A percentile compares a stretch with the other conserved stretches of the same genome.
Conservation (phyloP, 2,113 vertebrate species). For the Collichthys lucidus region DNA sequence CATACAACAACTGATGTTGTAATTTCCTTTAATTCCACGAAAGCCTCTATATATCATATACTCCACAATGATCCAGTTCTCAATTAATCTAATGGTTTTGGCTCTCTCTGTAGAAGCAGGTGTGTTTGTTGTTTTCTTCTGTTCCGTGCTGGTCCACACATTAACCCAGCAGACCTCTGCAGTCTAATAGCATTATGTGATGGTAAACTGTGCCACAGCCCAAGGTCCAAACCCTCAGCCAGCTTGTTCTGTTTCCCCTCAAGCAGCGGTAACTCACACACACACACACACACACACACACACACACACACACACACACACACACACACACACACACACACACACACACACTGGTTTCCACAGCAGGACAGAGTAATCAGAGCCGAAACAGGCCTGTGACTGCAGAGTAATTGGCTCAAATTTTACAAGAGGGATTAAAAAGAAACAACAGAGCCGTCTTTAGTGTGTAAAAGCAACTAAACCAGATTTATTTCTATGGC, state of each 20-base stretch:
- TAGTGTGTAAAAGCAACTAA: conserved; percentile 24
- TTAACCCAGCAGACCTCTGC: conserved; percentile 32
- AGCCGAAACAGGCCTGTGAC: conserved; percentile 29
- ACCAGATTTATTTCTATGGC: conserved; percentile 50
- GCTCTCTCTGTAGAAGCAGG: not conserved
- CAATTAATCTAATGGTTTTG: not conserved
- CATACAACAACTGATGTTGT: not conserved
- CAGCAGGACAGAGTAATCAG: conserved; percentile 39
- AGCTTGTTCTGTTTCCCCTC: conserved; percentile 43
- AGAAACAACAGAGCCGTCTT: conserved; percentile 14
- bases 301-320: conserved; percentile 4
- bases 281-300: conserved; percentile 11
- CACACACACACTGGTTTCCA: conserved; percentile 26
- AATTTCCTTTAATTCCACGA: not conserved
- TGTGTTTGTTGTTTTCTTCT: not conserved
- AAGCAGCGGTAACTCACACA: conserved; percentile 3
- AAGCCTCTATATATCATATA: not conserved
- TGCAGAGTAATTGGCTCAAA: conserved; percentile 40
- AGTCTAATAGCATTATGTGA: conserved; percentile 48
- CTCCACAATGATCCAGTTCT: not conserved
- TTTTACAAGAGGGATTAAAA: conserved; percentile 51
- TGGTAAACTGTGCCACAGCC: conserved; percentile 16
- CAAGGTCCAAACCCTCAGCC: conserved; percentile 29
- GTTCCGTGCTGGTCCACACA: conserved; percentile 10
- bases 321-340: not conserved